Percentiles rank a stretch among this genome's conserved stretches.
Conservation (phyloP, 92 coral and sea anemone species). For the Actinostola sp. region DNA sequence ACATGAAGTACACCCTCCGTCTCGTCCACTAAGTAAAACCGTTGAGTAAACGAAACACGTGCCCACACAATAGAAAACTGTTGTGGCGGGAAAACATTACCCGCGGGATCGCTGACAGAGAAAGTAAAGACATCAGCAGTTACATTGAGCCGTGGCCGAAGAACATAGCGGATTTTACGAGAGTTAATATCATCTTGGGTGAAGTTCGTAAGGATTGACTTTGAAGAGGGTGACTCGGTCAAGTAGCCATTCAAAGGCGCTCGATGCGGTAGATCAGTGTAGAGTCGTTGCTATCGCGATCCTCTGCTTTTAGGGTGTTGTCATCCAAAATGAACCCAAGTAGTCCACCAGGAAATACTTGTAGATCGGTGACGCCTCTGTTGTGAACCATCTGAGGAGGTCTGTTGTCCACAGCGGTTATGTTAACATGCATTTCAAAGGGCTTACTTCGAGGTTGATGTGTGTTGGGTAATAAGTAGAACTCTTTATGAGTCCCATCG, state of each 20-base stretch:
- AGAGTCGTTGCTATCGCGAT: constrained; percentile 81
- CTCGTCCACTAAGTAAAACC: constrained; percentile 66
- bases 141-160: constrained; percentile 58
- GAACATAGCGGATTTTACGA: constrained; percentile 61
- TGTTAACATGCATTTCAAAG: constrained; percentile 55
- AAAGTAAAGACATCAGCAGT: constrained; percentile 89
- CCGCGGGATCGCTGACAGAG: constrained; percentile 80
- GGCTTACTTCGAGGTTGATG: constrained; percentile 60
- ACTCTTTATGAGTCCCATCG: constrained; percentile 81
- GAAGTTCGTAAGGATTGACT: constrained; percentile 54
- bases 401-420: constrained; percentile 86
- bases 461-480: constrained; percentile 73
- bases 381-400: constrained; percentile 82
- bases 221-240: constrained; percentile 27
- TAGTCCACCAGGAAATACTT: constrained; percentile 54
- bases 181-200: constrained; percentile 72
- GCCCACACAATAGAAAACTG: constrained; percentile 88
- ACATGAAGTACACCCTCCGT: constrained; percentile 64
- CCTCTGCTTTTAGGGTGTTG: constrained; percentile 70
- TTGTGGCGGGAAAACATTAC: constrained; percentile 69
- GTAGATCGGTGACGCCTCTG: constrained; percentile 82
- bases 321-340: constrained; percentile 73
- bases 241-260: constrained; percentile 67
- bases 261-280: constrained; percentile 62
- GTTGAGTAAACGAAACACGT: constrained; percentile 73